phyloP scores from a whole-genome alignment of 2,888 invertebrate species.

The Chymomyza amoena region DNA sequence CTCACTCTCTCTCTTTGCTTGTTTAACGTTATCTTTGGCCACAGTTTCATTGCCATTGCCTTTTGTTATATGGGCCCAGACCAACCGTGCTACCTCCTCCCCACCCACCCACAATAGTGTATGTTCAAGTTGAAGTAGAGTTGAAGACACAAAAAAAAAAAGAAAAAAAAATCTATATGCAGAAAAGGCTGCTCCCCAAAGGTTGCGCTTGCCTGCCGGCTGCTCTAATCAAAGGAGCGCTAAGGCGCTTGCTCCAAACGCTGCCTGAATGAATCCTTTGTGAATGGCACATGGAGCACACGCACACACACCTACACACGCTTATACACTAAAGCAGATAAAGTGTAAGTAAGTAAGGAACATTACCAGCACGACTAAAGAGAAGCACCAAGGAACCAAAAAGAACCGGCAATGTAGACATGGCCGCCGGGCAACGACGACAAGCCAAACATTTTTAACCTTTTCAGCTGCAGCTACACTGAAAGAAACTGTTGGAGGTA shows the following conservation, averaged over 20 bases:
- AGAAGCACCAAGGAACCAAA: constrained; percentile 24
- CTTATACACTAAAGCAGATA: background rate
- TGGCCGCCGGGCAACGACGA: constrained; percentile 56
- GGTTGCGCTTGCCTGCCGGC: constrained; percentile 41
- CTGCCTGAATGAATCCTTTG: constrained; percentile 65
- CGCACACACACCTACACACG: constrained; percentile 9
- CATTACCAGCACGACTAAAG: constrained; percentile 36
- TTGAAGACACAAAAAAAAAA: background rate
- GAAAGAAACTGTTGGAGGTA: background rate
- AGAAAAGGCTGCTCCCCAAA: constrained; percentile 45
- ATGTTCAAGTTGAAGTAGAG: constrained; percentile 39
- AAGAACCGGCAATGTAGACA: constrained; percentile 71
- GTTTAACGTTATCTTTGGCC: constrained; percentile 66
- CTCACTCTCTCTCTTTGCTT: constrained; percentile 9
- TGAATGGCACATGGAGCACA: constrained; percentile 39
- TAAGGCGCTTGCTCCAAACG: constrained; percentile 33
- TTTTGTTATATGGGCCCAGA: constrained; percentile 32
- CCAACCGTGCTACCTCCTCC: background rate
- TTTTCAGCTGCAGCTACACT: constrained; percentile 31
- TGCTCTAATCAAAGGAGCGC: constrained; percentile 72
- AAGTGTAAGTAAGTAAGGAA: constrained; percentile 22
- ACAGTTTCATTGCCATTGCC: constrained; percentile 72
- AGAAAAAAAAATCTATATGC: constrained; percentile 17
- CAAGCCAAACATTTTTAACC: constrained; percentile 60
- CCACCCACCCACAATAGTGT: constrained; percentile 1